phyloP scores from a whole-genome alignment of 2,888 invertebrate genomes.

The Buathra laborator region DNA sequence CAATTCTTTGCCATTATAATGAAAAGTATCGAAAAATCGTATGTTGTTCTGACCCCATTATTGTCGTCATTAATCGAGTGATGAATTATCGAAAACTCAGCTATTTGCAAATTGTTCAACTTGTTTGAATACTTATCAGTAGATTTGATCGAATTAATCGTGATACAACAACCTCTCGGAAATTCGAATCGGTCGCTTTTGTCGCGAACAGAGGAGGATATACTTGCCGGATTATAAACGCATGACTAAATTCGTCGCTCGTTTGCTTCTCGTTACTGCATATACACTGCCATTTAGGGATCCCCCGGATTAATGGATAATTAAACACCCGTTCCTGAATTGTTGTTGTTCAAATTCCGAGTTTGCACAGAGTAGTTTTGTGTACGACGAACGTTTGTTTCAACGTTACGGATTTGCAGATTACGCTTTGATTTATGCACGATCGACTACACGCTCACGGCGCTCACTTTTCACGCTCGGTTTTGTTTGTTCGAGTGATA shows the following conservation, averaged over 20 bases:
- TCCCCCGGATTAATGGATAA: slow-evolving; percentile 54
- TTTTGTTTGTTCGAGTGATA: slow-evolving; percentile 11
- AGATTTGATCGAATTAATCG: slow-evolving; percentile 32
- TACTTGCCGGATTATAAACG: slow-evolving; percentile 56
- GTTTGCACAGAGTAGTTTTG: slow-evolving; percentile 27
- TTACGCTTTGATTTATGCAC: slow-evolving; percentile 35
- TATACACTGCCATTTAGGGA: slow-evolving; percentile 30
- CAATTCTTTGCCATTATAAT: background rate
- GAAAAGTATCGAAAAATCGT: background rate
- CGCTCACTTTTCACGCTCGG: background rate
- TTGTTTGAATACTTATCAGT: slow-evolving; percentile 34
- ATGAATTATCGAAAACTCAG: background rate
- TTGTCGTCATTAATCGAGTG: background rate
- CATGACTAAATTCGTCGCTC: slow-evolving; percentile 41
- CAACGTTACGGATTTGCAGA: slow-evolving; percentile 7
- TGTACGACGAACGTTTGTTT: slow-evolving; percentile 35
- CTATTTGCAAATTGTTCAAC: slow-evolving; percentile 6
- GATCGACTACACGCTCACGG: slow-evolving; percentile 23
- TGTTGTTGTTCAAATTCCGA: slow-evolving; percentile 17
- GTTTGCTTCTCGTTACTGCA: slow-evolving; percentile 57
- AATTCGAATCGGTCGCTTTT: slow-evolving; percentile 27
- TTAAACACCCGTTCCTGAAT: slow-evolving; percentile 32
- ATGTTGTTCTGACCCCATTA: background rate
- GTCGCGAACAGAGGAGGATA: background rate
- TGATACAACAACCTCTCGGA: background rate